Conservation (phyloP, 2,888 invertebrate species). For the Eupeodes latifasciatus region DNA sequence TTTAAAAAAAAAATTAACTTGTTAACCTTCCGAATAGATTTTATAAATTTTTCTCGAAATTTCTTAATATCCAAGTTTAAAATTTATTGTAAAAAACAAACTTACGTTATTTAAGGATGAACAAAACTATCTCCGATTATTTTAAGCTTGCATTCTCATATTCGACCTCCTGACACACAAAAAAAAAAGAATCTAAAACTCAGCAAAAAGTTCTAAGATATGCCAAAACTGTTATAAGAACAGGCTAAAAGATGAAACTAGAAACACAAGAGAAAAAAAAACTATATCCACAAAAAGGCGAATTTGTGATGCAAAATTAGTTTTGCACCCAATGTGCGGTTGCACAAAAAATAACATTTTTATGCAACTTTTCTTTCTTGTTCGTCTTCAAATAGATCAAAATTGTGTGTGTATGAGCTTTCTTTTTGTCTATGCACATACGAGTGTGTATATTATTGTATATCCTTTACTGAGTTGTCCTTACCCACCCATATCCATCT, state of each 20-base stretch:
- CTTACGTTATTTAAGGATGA: not conserved
- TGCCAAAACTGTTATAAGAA: conserved; percentile 41
- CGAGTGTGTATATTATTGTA: not conserved
- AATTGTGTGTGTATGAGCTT: conserved; percentile 13
- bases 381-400: conserved; percentile 56
- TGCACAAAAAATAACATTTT: conserved; percentile 22
- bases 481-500: conserved; percentile 11
- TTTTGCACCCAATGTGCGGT: conserved; percentile 41
- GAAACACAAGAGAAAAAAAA: conserved; percentile 22
- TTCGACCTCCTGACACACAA: not conserved
- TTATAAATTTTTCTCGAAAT: not conserved
- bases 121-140: not conserved
- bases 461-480: conserved; percentile 14
- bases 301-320: conserved; percentile 74
- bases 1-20: not conserved
- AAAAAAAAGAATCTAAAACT: not conserved
- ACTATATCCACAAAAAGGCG: not conserved
- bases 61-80: conserved; percentile 53
- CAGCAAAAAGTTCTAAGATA: conserved; percentile 22
- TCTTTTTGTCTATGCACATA: too few species aligned
- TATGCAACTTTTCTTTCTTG: conserved; percentile 29
- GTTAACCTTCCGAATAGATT: not conserved
- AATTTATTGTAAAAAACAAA: conserved; percentile 28
- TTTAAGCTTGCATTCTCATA: conserved; percentile 15
- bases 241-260: conserved; percentile 9